These are phyloP conservation scores for Chaetogeoica ovagalla DNA, from an alignment of 2,888 invertebrate species.

Conservation along the genomic window DNA sequence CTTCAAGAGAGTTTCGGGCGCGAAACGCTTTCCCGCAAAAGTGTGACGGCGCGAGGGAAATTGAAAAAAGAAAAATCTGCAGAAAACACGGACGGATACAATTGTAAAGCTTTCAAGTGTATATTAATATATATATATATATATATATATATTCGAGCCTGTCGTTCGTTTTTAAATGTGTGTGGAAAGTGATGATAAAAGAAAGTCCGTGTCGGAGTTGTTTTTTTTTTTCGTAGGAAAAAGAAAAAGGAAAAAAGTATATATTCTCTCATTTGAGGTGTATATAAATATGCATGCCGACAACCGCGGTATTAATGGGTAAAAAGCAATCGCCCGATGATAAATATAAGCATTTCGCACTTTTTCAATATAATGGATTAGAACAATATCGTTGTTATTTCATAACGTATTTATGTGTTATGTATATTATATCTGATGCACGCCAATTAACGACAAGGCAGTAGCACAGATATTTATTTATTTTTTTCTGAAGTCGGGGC, in stretches of 20 bases:
- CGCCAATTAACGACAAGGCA: no score
- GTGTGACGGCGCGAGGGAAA: neutral
- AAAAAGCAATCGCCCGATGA: no score
- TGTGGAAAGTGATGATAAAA: constrained; percentile 11
- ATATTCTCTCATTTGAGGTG: neutral
- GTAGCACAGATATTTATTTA: no score
- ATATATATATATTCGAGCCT: neutral
- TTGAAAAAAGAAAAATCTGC: constrained; percentile 12
- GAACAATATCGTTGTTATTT: no score
- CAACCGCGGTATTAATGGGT: no score
- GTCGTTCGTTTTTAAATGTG: neutral
- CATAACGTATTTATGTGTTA: no score
- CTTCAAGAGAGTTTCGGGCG: neutral
- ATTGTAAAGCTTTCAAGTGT: neutral
- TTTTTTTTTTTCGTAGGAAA: neutral
- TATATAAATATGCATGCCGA: no score
- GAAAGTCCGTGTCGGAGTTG: neutral
- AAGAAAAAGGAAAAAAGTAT: neutral
- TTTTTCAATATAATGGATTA: no score
- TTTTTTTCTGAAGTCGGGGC: no score
- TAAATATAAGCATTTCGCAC: no score
- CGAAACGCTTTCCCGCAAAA: constrained; percentile 6
- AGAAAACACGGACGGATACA: neutral
- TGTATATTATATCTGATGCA: no score
- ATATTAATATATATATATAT: no score